Evolutionary conservation across 2,888 invertebrate genomes (phyloP), one percentile per base, ranked within the genome.

Genomic region (Blastobasis adustella): DNA sequence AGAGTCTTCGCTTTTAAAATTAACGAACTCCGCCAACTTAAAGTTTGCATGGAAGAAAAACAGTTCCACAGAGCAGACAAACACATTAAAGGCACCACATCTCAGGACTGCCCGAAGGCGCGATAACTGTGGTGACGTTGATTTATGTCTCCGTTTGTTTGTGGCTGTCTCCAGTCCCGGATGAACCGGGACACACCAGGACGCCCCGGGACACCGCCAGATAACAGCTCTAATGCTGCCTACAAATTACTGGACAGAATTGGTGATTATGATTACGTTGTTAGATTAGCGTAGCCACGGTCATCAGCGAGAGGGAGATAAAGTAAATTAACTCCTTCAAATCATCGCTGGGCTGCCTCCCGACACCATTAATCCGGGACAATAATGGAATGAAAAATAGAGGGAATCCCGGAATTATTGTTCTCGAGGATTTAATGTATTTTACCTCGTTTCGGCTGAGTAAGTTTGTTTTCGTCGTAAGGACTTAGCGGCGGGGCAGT

Each of bases 101-200:
- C 73, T 73, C 65, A 67, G 66, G 65, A 63, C 61, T 66, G 68
- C 72, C 69, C 70, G 73, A 74, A 74, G 72, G 80, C 78, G 23
- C 23, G 87, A 86, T 86, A 85, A 84, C 79, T 79, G 67, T 70
- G 71, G 69, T 80, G 87, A 86, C 87, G 67, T 85, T 86, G 87
- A 87, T 87, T 86, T 86, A 87, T 86, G 81, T 79, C 77, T 77
- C 71, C 73, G 81, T 82, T 85, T 83, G 83, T 84, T 84, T 82
- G 83, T 84, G 73, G 67, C 67, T 68, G 69, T 69, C 73, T 73
- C 65, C 63, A 69, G 65, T 69, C 71, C 69, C 70, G 74, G 73
- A 71, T 77, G 75, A 71, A 73, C 73, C 23, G 23, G 23, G 23
- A 23, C 23, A 23, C 23, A 75, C 71, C 73, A 76, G 46, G 46